Evolutionary conservation across 2,113 vertebrate genomes (phyloP), one percentile per base, ranked within the genome.

Genomic region (Raja brachyura): DNA sequence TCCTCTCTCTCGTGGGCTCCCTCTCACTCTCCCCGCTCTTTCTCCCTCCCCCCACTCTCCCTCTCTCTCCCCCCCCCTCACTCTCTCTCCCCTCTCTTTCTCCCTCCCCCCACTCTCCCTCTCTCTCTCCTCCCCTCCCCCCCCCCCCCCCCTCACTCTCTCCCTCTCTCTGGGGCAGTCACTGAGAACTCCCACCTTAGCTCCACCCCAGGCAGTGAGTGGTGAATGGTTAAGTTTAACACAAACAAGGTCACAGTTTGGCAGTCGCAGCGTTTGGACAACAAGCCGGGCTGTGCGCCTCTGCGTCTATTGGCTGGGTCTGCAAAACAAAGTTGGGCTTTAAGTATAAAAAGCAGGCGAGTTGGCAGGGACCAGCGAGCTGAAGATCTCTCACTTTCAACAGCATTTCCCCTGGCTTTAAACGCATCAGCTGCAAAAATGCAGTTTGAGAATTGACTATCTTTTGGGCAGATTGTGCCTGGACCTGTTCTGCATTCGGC

Each of bases 171-270:
- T 73, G 90, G 68, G 33, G 39, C 33, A 73, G 68, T 33, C 22
- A 92, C 63, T 22, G 66, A 59, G 28, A 70, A 18, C 90, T 92
- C 90, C 86, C 33, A 92, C 90, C 48, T 92, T 92, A 70, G 68
- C 90, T 92, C 90, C 90, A 54, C 90, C 85, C 68, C 66, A 74
- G 22, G 8, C 8, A 73, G 54, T 54, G 66, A 73, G 54, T 54
- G 66, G 73, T 92, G 90, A 92, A 33, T 73, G 90, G 90, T 92
- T 66, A 66, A 73, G 73, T 25, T 92, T 92, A 92, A 92, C 48
- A 92, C 90, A 92, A 92, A 92, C 68, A 92, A 92, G 90, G 90
- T 92, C 90, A 92, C 20, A 73, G 90, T 92, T 54, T 92, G 90
- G 73, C 90, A 74, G 90, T 16, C 66, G 25, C 66, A 48, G 63